A percentile compares a stretch with the other conserved stretches of the same genome.
These are phyloP conservation scores for Silurus glanis DNA, from an alignment of 2,113 vertebrate genomes.

Conservation along the genomic window DNA sequence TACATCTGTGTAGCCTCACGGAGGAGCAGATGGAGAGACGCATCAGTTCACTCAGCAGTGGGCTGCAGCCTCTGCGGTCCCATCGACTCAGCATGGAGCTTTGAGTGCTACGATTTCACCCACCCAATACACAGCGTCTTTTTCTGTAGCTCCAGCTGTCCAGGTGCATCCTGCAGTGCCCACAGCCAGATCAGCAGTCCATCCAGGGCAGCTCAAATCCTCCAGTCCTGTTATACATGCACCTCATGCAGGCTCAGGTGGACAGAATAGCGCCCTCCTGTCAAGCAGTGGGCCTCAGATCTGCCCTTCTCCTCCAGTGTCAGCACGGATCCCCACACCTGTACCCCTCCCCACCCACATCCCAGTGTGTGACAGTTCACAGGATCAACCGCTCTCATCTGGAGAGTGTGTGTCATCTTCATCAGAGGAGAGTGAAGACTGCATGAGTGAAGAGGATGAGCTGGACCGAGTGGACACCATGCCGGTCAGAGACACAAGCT, in stretches of 20 bases:
- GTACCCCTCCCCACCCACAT: background rate
- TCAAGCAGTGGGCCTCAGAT: background rate
- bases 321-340: background rate
- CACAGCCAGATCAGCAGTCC: background rate
- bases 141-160: constrained; percentile 9
- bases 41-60: constrained; percentile 31
- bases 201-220: background rate
- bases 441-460: constrained; percentile 64
- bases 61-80: background rate
- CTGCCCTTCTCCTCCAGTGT: background rate
- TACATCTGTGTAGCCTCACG: constrained; percentile 11
- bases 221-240: background rate
- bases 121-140: background rate
- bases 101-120: background rate
- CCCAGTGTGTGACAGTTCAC: background rate
- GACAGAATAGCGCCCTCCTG: background rate
- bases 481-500: constrained; percentile 71
- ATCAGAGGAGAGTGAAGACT: constrained; percentile 54
- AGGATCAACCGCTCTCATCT: constrained; percentile 35
- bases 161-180: background rate
- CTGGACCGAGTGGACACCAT: constrained; percentile 55
- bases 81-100: background rate
- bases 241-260: background rate
- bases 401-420: constrained; percentile 41
- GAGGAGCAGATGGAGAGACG: constrained; percentile 19